Conservation (phyloP, 2,797 vertebrate species). For the Rhynchotus rufescens region DNA sequence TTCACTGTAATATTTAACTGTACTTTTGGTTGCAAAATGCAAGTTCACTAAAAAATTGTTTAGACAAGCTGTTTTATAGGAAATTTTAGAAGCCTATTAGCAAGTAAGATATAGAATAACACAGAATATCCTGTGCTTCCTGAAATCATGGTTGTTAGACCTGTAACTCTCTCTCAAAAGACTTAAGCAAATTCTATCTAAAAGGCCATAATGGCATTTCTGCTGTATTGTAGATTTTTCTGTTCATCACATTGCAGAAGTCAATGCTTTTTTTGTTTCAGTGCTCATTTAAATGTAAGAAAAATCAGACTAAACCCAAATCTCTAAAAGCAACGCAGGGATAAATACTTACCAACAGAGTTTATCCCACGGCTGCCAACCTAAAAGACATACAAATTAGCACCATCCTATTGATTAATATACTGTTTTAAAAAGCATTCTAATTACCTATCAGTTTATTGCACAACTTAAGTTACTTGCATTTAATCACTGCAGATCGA, state of each 20-base stretch:
- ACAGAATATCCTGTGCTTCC: neutral
- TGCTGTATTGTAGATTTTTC: conserved; percentile 8
- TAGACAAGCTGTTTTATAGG: conserved; percentile 41
- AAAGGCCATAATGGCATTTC: conserved; percentile 47
- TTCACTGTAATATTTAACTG: conserved; percentile 23
- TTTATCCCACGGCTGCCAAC: neutral
- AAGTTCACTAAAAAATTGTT: conserved; percentile 57
- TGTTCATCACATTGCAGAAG: conserved; percentile 27
- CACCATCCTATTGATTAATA: conserved; percentile 1
- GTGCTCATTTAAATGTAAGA: conserved; percentile 16
- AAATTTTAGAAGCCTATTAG: conserved; percentile 39
- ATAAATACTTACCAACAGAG: conserved; percentile 32
- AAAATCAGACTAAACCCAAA: neutral
- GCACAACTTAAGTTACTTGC: neutral
- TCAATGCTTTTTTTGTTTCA: conserved; percentile 11
- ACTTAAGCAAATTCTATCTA: conserved; percentile 33
- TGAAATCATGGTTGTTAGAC: conserved; percentile 29
- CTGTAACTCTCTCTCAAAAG: conserved; percentile 5
- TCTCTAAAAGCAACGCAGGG: neutral
- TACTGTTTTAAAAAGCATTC: neutral
- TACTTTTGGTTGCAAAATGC: conserved; percentile 34
- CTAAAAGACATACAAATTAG: neutral
- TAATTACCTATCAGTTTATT: too few relatives aligned
- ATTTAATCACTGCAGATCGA: neutral
- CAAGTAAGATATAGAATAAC: conserved; percentile 32